A percentile compares a stretch with the other conserved stretches of the same genome.
phyloP scores from a whole-genome alignment of 2,797 vertebrate species.

The Oophaga sylvatica region DNA sequence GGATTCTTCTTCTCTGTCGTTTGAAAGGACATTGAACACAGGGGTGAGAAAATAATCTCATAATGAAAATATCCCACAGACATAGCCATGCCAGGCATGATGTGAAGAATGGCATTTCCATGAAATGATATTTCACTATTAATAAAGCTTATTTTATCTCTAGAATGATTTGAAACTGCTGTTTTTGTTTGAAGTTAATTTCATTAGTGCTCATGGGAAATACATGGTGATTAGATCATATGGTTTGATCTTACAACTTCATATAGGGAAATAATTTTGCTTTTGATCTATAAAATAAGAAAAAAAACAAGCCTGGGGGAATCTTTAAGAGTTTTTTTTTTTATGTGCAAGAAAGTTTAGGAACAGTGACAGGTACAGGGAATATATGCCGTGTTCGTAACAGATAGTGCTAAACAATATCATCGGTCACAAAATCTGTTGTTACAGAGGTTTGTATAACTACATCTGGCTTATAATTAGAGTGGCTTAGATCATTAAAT shows the following conservation, averaged over 20 bases:
- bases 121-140: background rate
- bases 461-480: background rate
- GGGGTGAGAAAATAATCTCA: background rate
- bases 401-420: background rate
- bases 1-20: conserved; percentile 2
- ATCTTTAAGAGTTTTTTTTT: background rate
- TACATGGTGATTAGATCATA: conserved; percentile 28
- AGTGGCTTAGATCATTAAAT: background rate
- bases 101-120: conserved; percentile 1
- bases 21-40: conserved; percentile 13
- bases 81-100: background rate
- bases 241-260: conserved; percentile 27
- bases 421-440: background rate
- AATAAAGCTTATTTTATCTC: conserved; percentile 11
- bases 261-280: conserved; percentile 37
- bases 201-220: conserved; percentile 27
- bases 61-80: conserved; percentile 14
- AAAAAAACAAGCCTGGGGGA: background rate
- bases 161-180: conserved; percentile 7
- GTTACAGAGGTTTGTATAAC: background rate
- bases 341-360: background rate
- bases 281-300: conserved; percentile 44
- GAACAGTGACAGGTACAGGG: background rate
- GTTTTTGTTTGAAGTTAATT: conserved; percentile 46
- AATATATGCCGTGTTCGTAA: background rate